Base-by-base conservation (phyloP, 2,797 vertebrate genomes). In the Oreochromis mossambicus region DNA sequence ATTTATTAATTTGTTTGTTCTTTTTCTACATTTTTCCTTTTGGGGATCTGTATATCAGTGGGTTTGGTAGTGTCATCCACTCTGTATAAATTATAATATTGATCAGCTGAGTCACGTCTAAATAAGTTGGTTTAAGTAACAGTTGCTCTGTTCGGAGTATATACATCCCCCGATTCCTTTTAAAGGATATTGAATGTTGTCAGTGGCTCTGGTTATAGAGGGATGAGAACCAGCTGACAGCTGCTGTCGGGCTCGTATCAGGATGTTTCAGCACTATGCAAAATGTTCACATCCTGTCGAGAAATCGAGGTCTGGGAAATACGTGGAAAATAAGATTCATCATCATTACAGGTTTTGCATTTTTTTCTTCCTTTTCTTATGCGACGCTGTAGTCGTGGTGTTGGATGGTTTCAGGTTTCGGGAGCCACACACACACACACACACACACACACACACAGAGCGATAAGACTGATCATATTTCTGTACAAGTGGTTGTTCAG, bases 201-300 rank as follows among this genome's bases (percentile, higher is more conserved):
- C 68, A 32, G 26, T 50, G 43, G 26, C 15, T 63, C 19, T 15
- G 41, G 38, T 26, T 32, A 26, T 24, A 56, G 77, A 58, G 38
- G 15, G 24, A 46, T 13, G 78, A 48, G 21, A 41, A 54, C 68
- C 85, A 84, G 83, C 85, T 86, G 83, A 80, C 88, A 87, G 87
- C 85, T 87, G 85, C 52, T 83, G 77, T 81, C 58, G 41, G 24
- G 12, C 73, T 66, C 6, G 1, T 26, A 15, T 88, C 46, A 73
- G 66, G 36, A 73, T 61, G 51, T 87, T 87, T 78, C 48, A 83
- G 36, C 54, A 2, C 21, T 50, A 68, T 48, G 48, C 51, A 70
- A 43, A 77, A 36, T 21, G 19, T 86, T 88, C 63, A 86, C 79
- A 90, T 88, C 87, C 88, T 90, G 86, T 79, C n/a, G 46, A 87